Conservation (phyloP, 2,113 vertebrate species). For the Scolopax mira region DNA sequence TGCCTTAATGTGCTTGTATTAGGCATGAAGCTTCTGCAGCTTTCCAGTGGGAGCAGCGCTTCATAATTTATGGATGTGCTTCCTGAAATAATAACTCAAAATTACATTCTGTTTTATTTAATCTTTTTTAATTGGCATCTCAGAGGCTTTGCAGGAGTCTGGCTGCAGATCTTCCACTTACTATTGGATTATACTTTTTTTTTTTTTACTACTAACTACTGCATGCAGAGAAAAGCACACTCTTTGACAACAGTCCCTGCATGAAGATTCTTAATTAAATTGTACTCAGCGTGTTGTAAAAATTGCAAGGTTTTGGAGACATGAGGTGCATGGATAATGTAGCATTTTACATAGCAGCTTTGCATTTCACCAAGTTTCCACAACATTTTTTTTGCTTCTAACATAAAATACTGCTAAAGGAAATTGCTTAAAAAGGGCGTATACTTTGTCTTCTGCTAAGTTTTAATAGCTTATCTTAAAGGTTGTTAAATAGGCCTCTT, state of each 20-base stretch:
- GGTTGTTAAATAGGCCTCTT: not conserved
- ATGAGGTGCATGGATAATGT: not conserved
- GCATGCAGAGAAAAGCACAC: not conserved
- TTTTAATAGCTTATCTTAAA: not conserved
- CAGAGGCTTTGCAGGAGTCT: not conserved
- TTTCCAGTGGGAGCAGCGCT: not conserved
- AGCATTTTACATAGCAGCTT: not conserved
- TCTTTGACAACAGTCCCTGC: not conserved
- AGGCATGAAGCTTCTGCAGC: not conserved
- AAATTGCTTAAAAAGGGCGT: not conserved
- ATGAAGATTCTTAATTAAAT: slow-evolving; percentile 39
- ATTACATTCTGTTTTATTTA: slow-evolving; percentile 29
- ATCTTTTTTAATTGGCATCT: slow-evolving; percentile 41
- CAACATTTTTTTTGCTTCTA: not conserved
- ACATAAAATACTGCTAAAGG: not conserved
- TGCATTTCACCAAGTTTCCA: not conserved
- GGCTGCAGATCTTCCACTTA: not conserved
- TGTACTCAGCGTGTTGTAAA: slow-evolving; percentile 7
- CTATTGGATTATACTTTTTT: not conserved
- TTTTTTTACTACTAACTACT: not conserved
- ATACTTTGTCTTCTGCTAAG: not conserved
- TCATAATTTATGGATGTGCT: slow-evolving; percentile 1
- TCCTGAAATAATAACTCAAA: slow-evolving; percentile 16
- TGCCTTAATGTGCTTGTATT: not conserved
- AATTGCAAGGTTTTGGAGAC: not conserved